These are phyloP conservation scores for Nansenia antarctica DNA, from an alignment of 2,113 vertebrate species.

Conservation along the genomic window DNA sequence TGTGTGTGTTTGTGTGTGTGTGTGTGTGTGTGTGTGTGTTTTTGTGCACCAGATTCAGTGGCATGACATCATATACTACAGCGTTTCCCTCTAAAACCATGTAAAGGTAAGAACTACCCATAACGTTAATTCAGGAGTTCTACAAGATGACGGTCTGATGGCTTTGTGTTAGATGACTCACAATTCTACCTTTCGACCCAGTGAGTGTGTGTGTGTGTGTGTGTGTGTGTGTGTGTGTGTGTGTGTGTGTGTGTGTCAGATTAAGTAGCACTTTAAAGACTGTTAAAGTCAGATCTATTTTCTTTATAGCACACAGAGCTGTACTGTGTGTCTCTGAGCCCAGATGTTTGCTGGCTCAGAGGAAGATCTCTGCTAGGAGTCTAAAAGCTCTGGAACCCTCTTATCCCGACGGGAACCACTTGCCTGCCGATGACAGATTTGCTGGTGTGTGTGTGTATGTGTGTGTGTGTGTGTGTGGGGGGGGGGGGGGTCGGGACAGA, in stretches of 20 bases:
- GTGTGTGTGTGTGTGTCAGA: no score
- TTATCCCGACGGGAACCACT: slow-evolving; percentile 51
- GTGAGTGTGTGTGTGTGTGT: no score
- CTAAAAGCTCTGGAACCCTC: slow-evolving; percentile 45
- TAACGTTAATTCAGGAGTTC: no score
- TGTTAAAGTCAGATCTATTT: slow-evolving; percentile 10
- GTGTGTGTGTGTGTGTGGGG: no score
- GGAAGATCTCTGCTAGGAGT: slow-evolving; percentile 60
- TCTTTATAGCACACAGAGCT: slow-evolving; percentile 26
- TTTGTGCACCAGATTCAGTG: neutral
- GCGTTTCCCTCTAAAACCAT: neutral
- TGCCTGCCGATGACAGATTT: slow-evolving; percentile 53
- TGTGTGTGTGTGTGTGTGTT: neutral
- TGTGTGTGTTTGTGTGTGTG: no score
- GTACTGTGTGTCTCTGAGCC: slow-evolving; percentile 22
- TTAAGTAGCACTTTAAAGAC: slow-evolving; percentile 9
- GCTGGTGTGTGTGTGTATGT: slow-evolving; percentile 37
- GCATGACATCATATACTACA: neutral
- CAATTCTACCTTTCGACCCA: slow-evolving; percentile 7
- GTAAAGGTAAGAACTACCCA: neutral
- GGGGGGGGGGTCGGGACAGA: no score
- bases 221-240: no score
- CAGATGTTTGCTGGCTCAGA: slow-evolving; percentile 63
- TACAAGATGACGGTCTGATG: slow-evolving; percentile 3
- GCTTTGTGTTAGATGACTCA: slow-evolving; percentile 12